These are phyloP conservation scores for Mirounga angustirostris DNA, from an alignment of 2,113 vertebrate species.

Conservation along the genomic window DNA sequence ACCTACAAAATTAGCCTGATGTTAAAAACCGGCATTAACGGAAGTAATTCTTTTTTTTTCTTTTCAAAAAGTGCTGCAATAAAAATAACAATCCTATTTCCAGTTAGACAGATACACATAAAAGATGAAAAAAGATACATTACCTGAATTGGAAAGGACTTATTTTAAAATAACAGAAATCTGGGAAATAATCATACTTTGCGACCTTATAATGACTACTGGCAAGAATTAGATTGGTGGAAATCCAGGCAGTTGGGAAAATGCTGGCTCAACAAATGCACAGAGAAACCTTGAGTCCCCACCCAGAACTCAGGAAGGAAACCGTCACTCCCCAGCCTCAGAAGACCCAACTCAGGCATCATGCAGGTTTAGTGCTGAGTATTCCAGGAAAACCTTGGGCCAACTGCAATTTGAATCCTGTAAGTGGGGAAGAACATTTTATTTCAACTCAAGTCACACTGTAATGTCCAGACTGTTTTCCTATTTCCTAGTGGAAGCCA, in stretches of 20 bases:
- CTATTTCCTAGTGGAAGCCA: background rate
- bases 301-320: background rate
- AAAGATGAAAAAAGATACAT: background rate
- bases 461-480: background rate
- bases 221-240: background rate
- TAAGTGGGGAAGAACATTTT: background rate
- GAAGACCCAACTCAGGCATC: background rate
- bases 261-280: background rate
- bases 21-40: background rate
- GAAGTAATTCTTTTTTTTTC: background rate
- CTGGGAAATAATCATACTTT: constrained; percentile 28
- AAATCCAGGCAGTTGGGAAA: background rate
- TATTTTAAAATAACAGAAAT: constrained; percentile 50
- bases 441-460: background rate
- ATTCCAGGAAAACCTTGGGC: background rate
- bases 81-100: constrained; percentile 66
- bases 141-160: constrained; percentile 38
- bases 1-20: background rate
- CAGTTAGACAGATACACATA: background rate
- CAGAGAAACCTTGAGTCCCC: background rate
- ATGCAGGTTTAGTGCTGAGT: background rate
- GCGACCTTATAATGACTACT: background rate
- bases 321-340: background rate
- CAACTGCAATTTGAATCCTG: background rate
- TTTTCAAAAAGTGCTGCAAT: background rate